These are phyloP conservation scores for Babylonia areolata DNA, from an alignment of 1,140 invertebrate species.

Conservation along the genomic window DNA sequence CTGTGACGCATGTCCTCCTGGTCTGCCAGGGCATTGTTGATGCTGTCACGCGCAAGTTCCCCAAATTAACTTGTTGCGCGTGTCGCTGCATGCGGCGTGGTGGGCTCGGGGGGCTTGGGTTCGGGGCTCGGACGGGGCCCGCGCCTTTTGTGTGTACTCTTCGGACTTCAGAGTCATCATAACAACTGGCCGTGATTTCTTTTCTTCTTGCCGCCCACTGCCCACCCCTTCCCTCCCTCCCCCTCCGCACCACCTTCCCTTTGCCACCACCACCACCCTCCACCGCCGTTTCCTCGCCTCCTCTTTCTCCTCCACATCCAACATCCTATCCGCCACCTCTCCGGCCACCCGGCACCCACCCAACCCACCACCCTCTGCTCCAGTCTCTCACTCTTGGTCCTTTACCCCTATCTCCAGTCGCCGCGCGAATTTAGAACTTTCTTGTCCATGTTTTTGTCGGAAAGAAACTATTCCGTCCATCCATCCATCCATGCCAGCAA, in stretches of 20 bases:
- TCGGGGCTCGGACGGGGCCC: no score
- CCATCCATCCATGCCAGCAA: no score
- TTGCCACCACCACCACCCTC: no score
- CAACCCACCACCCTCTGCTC: background rate
- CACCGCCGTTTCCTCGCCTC: no score
- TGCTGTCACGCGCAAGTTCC: background rate
- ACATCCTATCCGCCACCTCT: background rate
- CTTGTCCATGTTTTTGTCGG: no score
- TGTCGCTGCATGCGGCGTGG: background rate
- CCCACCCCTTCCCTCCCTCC: no score
- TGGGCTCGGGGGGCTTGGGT: background rate
- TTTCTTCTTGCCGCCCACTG: background rate
- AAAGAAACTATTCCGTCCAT: no score
- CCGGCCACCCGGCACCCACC: no score
- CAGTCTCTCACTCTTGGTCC: background rate
- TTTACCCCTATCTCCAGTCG: background rate
- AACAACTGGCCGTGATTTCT: background rate
- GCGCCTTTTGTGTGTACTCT: background rate
- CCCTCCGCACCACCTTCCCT: no score
- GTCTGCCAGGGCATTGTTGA: background rate
- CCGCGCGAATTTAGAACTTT: no score
- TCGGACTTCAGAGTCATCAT: background rate
- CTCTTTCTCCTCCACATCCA: no score
- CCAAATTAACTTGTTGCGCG: slow-evolving; percentile 7
- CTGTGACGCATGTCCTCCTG: background rate